phyloP scores from a whole-genome alignment of 2,113 vertebrate genomes.

The Vanacampus margaritifer region DNA sequence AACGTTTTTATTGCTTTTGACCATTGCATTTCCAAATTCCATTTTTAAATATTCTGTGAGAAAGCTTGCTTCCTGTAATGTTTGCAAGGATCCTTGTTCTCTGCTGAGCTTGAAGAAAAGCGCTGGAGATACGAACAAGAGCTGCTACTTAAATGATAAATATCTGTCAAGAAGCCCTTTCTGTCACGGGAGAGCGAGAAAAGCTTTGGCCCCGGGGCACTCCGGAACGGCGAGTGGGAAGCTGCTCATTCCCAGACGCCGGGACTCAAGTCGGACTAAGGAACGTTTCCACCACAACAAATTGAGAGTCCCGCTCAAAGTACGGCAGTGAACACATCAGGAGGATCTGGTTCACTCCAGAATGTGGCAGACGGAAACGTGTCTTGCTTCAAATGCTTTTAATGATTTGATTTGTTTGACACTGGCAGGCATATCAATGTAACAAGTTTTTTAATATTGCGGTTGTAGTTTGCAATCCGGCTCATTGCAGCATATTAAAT shows the following conservation, averaged over 20 bases:
- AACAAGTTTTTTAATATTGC: too few species aligned
- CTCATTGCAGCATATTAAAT: too few species aligned
- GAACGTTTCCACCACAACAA: slow-evolving; percentile 26
- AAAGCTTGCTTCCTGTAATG: background rate
- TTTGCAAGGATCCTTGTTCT: slow-evolving; percentile 3
- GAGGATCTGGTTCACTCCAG: slow-evolving; percentile 1
- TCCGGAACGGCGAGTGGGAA: slow-evolving; percentile 21
- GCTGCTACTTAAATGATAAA: slow-evolving; percentile 30
- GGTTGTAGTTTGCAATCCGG: too few species aligned
- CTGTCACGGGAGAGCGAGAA: slow-evolving; percentile 22
- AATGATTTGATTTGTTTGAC: too few species aligned
- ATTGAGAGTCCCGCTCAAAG: slow-evolving; percentile 22
- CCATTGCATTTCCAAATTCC: background rate
- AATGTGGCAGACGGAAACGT: too few species aligned
- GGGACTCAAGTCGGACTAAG: slow-evolving; percentile 21
- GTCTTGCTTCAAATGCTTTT: too few species aligned
- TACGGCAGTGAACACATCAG: background rate
- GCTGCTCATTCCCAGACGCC: slow-evolving; percentile 18
- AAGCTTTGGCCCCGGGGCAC: slow-evolving; percentile 14
- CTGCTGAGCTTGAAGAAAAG: slow-evolving; percentile 2
- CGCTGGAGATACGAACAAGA: slow-evolving; percentile 12
- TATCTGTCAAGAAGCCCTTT: slow-evolving; percentile 37
- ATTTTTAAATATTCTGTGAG: background rate
- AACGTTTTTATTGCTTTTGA: background rate
- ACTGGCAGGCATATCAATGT: too few species aligned